phyloP scores from a whole-genome alignment of 2,113 vertebrate species.

The Cottus gobio region DNA sequence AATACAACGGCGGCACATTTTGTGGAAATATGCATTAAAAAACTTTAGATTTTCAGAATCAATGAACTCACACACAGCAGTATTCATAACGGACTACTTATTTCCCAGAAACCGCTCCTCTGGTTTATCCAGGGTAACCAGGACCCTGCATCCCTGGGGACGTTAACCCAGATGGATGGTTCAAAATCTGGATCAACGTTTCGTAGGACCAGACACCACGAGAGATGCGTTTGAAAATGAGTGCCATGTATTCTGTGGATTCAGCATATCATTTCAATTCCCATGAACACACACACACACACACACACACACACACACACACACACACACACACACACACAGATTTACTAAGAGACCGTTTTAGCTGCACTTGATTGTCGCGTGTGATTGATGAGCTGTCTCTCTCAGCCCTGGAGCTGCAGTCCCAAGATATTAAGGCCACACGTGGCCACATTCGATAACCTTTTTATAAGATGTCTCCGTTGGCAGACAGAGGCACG shows the following conservation, averaged over 20 bases:
- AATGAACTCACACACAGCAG: not conserved
- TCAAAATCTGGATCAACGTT: not conserved
- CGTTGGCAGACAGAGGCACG: slow-evolving; percentile 32
- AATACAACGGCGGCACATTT: not conserved
- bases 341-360: slow-evolving; percentile 34
- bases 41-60: not conserved
- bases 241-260: slow-evolving; percentile 24
- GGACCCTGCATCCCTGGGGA: not conserved
- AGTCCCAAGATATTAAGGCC: slow-evolving; percentile 35
- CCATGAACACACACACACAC: slow-evolving; percentile 1
- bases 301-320: slow-evolving; percentile 3
- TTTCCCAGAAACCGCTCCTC: not conserved
- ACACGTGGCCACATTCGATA: slow-evolving; percentile 41
- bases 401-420: slow-evolving; percentile 40
- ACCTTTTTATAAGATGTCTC: slow-evolving; percentile 57
- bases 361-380: slow-evolving; percentile 51
- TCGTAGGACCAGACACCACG: not conserved
- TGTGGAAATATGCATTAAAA: not conserved
- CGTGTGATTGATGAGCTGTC: slow-evolving; percentile 59
- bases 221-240: not conserved
- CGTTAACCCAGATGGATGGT: not conserved
- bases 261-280: slow-evolving; percentile 45
- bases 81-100: not conserved
- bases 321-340: slow-evolving; percentile 1
- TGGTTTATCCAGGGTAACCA: not conserved